Conservation (phyloP, 2,797 vertebrate species). For the Pristis pectinata region DNA sequence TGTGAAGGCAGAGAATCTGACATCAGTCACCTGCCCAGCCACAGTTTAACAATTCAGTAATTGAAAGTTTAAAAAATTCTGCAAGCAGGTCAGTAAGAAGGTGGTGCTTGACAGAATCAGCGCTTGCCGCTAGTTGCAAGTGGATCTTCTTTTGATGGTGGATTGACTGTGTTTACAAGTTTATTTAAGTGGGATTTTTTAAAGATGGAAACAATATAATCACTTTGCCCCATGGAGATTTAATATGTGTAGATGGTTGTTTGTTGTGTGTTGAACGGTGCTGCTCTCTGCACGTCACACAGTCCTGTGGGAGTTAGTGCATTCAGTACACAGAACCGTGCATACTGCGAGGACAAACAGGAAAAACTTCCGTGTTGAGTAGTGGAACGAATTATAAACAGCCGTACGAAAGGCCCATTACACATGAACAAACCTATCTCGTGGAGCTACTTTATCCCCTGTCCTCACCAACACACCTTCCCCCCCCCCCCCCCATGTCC, state of each 20-base stretch:
- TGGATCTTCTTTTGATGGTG: not conserved
- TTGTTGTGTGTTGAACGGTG: not conserved
- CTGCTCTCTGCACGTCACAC: not conserved
- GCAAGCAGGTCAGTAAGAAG: not conserved
- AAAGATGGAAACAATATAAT: slow-evolving; percentile 5
- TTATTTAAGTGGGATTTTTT: slow-evolving; percentile 5
- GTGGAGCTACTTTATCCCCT: not conserved
- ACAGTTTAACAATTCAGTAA: not conserved
- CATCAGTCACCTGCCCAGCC: not conserved
- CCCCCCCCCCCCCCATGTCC: no score
- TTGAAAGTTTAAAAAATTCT: not conserved
- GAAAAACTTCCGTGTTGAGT: not conserved
- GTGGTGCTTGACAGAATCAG: not conserved
- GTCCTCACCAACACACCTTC: not conserved
- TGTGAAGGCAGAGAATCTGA: not conserved
- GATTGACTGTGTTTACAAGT: not conserved
- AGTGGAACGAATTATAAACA: not conserved
- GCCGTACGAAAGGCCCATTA: not conserved
- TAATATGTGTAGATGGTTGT: not conserved
- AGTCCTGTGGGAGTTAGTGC: not conserved
- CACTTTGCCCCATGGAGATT: not conserved
- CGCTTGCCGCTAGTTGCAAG: not conserved
- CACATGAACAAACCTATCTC: not conserved
- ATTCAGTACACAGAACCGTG: not conserved
- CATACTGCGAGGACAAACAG: not conserved